phyloP scores from a whole-genome alignment of 2,113 vertebrate genomes.

The Tragelaphus scriptus region DNA sequence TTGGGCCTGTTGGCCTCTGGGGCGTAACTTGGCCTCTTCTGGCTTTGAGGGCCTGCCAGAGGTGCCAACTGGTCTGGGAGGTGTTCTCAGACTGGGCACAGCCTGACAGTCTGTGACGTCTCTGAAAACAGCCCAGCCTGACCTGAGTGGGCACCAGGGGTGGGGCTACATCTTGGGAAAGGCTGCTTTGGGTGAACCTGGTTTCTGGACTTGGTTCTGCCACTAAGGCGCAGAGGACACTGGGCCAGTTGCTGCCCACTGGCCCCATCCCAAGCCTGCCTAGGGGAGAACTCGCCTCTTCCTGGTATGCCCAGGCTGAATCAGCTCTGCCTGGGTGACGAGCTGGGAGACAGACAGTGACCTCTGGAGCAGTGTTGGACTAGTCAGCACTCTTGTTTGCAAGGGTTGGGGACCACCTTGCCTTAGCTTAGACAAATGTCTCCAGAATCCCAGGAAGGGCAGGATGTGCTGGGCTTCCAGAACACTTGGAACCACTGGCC shows the following conservation, averaged over 20 bases:
- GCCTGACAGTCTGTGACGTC: background rate
- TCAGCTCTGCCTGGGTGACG: background rate
- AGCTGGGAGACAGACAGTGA: background rate
- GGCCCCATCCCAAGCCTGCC: background rate
- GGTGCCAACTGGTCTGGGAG: constrained; percentile 17
- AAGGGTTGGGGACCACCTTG: background rate
- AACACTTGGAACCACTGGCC: background rate
- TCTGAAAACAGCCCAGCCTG: background rate
- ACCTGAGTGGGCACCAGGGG: background rate
- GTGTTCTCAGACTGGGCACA: background rate
- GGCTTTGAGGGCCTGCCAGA: background rate
- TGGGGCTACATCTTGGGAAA: background rate
- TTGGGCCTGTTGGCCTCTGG: background rate
- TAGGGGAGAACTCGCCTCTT: background rate
- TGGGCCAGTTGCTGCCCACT: background rate
- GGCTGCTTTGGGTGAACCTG: background rate
- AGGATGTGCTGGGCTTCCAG: background rate
- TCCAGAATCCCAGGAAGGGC: background rate
- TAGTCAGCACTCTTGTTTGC: background rate
- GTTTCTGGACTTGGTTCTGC: background rate
- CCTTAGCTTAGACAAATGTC: background rate
- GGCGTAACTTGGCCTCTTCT: background rate
- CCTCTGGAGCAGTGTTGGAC: background rate
- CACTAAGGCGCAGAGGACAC: background rate
- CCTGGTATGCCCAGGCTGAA: background rate